These are phyloP conservation scores for Scrobipalpa costella DNA, from an alignment of 2,888 invertebrate species.

Conservation along the genomic window DNA sequence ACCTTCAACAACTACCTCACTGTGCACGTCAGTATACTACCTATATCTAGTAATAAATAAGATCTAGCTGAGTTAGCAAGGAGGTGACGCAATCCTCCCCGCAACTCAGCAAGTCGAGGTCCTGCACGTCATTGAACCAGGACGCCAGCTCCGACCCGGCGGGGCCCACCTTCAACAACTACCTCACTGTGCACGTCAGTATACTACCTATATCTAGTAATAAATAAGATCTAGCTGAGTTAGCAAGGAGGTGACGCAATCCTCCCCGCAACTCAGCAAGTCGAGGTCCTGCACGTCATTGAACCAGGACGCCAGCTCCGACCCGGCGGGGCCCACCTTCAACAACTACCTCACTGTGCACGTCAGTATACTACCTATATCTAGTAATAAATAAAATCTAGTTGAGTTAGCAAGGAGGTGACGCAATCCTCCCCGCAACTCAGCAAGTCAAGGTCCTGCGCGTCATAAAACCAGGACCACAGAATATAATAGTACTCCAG, in stretches of 20 bases:
- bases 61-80: no score
- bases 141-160: constrained; percentile 79
- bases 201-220: constrained; percentile 33
- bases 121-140: constrained; percentile 86
- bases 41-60: no score
- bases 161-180: constrained; percentile 84
- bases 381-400: no score
- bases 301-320: constrained; percentile 78
- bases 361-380: constrained; percentile 75
- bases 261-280: constrained; percentile 82
- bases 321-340: constrained; percentile 80
- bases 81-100: constrained; percentile 81
- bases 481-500: no score
- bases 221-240: no score
- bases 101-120: constrained; percentile 85
- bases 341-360: constrained; percentile 89
- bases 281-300: constrained; percentile 88
- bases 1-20: constrained; percentile 87
- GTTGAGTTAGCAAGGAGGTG: no score
- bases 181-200: constrained; percentile 88
- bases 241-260: constrained; percentile 83
- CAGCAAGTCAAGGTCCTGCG: no score
- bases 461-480: no score
- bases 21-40: constrained; percentile 85
- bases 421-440: no score